phyloP scores from a whole-genome alignment of 2,113 vertebrate genomes.

The Sprattus sprattus region DNA sequence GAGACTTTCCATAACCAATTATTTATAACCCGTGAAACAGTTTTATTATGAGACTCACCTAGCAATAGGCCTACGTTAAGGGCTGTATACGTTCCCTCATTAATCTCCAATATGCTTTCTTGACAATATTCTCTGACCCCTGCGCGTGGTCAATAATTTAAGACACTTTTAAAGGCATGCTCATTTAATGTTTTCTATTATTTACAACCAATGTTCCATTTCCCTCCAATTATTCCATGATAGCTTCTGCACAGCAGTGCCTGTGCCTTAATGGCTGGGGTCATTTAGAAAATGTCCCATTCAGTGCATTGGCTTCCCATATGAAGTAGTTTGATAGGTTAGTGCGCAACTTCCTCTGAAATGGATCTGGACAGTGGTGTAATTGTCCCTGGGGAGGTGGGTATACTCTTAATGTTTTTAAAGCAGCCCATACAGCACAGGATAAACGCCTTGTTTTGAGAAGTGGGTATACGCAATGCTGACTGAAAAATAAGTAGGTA shows the following conservation, averaged over 20 bases:
- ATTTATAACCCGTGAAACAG: background rate
- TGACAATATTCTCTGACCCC: slow-evolving; percentile 39
- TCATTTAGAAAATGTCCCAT: background rate
- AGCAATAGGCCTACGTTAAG: slow-evolving; percentile 26
- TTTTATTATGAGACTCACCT: background rate
- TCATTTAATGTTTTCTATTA: slow-evolving; percentile 11
- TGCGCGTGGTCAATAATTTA: slow-evolving; percentile 47
- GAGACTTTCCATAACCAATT: background rate
- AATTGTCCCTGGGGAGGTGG: too few species aligned
- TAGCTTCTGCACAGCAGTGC: background rate
- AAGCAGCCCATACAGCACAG: too few species aligned
- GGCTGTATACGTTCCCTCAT: slow-evolving; percentile 26
- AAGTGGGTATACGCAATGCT: too few species aligned
- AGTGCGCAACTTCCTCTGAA: too few species aligned
- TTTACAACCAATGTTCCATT: slow-evolving; percentile 21
- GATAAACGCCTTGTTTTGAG: too few species aligned
- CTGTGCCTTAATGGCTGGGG: background rate
- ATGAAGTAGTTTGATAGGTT: too few species aligned
- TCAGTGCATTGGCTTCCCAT: background rate
- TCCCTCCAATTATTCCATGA: background rate
- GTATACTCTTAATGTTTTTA: too few species aligned
- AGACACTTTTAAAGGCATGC: slow-evolving; percentile 35
- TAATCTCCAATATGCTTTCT: slow-evolving; percentile 53
- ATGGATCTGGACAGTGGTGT: too few species aligned
- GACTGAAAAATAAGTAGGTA: too few species aligned